phyloP scores from a whole-genome alignment of 2,888 invertebrate genomes.

The Diarsia mendica region DNA sequence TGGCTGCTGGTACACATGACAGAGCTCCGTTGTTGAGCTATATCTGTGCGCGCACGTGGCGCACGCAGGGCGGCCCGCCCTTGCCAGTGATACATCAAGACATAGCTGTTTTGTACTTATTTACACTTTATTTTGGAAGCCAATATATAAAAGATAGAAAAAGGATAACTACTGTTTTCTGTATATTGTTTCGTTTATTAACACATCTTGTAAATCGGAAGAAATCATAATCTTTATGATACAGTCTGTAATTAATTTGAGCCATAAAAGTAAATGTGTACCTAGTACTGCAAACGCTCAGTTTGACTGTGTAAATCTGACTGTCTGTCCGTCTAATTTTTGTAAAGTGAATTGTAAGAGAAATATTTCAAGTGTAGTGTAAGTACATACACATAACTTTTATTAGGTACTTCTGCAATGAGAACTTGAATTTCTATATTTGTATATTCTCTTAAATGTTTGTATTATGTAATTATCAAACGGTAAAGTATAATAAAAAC shows the following conservation, averaged over 20 bases:
- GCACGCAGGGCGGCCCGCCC: constrained; percentile 84
- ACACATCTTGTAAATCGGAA: neutral
- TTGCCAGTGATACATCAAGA: constrained; percentile 40
- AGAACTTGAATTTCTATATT: neutral
- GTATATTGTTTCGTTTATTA: neutral
- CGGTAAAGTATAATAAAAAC: neutral
- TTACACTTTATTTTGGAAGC: neutral
- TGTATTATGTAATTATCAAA: neutral
- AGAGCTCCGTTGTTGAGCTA: constrained; percentile 77
- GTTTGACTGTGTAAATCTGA: neutral
- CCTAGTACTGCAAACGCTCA: neutral
- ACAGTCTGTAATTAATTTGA: neutral
- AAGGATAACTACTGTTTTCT: neutral
- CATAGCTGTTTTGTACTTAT: constrained; percentile 17
- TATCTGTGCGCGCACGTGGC: constrained; percentile 66
- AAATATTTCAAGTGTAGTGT: neutral
- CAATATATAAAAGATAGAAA: neutral
- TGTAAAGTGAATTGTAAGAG: neutral
- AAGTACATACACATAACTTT: neutral
- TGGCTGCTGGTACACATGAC: constrained; percentile 74
- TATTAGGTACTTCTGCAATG: neutral
- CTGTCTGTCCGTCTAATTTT: neutral
- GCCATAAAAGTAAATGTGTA: neutral
- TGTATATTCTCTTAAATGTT: neutral
- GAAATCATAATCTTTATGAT: neutral